These are phyloP conservation scores for Parnassius orleans DNA, from an alignment of 2,888 invertebrate genomes.

Conservation along the genomic window DNA sequence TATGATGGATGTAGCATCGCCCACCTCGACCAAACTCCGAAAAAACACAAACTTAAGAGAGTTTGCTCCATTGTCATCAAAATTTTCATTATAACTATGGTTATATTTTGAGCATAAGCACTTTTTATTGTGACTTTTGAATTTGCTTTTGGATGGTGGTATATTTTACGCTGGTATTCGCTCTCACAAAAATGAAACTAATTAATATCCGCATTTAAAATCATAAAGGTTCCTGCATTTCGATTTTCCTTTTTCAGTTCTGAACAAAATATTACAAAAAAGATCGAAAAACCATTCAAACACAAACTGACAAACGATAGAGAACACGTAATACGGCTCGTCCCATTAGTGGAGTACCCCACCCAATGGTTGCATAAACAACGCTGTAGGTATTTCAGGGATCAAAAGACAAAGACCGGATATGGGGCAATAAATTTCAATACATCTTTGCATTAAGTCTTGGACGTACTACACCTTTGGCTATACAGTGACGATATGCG, in stretches of 20 bases:
- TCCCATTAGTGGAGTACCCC: constrained; percentile 14
- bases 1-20: too few relatives aligned
- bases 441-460: constrained; percentile 28
- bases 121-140: too few relatives aligned
- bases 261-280: background rate
- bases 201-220: background rate
- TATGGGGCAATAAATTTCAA: constrained; percentile 37
- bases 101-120: too few relatives aligned
- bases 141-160: too few relatives aligned
- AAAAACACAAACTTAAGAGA: too few relatives aligned
- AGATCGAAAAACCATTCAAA: background rate
- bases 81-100: too few relatives aligned
- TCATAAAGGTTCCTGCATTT: background rate
- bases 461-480: background rate
- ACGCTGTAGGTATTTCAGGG: constrained; percentile 1
- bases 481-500: background rate
- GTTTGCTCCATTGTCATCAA: too few relatives aligned
- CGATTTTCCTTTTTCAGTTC: background rate
- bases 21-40: too few relatives aligned
- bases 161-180: too few relatives aligned
- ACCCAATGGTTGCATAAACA: constrained; percentile 21
- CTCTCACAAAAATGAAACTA: too few relatives aligned
- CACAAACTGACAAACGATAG: background rate
- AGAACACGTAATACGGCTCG: constrained; percentile 2
- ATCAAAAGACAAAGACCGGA: constrained; percentile 37